phyloP scores from a whole-genome alignment of 1,140 invertebrate genomes.

The Halesus radiatus region DNA sequence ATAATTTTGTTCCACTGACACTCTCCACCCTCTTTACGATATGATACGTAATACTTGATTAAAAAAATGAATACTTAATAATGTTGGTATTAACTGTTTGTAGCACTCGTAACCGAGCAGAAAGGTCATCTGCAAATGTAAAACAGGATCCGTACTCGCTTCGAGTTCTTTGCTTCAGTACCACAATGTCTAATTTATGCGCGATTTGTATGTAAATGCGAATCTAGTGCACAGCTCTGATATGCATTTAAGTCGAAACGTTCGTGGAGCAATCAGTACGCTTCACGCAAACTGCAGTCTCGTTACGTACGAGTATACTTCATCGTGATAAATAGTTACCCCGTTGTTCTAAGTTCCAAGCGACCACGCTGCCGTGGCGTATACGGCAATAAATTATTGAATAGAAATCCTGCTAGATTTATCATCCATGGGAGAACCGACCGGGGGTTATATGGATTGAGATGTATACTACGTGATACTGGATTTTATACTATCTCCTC shows the following conservation, averaged over 20 bases:
- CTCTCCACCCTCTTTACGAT: no score
- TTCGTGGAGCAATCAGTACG: not conserved
- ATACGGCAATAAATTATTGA: constrained; percentile 10
- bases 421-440: not conserved
- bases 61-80: no score
- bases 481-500: not conserved
- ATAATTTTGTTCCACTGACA: no score
- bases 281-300: not conserved
- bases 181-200: no score
- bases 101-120: no score
- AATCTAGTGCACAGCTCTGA: not conserved
- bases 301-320: not conserved
- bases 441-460: not conserved
- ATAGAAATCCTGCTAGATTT: constrained; percentile 16
- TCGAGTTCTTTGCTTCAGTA: no score
- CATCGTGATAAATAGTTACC: constrained; percentile 5
- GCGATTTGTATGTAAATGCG: no score
- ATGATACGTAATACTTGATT: no score
- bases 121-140: no score
- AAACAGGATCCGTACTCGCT: no score
- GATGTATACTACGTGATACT: not conserved
- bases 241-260: constrained; percentile 1
- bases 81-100: no score
- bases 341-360: not conserved
- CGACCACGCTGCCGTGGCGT: not conserved